Percentiles rank a stretch among this genome's conserved stretches.
Conservation (phyloP, 2,113 vertebrate genomes). For the Chelonoidis abingdonii region DNA sequence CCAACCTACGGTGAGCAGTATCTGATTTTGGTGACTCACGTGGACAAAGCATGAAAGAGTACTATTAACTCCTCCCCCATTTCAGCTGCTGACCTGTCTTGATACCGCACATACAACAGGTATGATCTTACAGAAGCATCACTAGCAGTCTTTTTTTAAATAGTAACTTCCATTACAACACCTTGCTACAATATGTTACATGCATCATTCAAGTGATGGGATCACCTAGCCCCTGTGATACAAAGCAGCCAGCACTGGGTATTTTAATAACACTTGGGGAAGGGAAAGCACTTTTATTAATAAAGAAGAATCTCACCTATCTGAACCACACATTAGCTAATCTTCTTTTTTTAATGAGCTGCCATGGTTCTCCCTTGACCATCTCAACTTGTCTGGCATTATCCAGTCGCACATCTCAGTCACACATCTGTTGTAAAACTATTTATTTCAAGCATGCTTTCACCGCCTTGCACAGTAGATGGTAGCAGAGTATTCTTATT, state of each 20-base stretch:
- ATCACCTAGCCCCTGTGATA: fast-evolving
- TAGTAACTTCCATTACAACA: fast-evolving
- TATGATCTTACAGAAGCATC: fast-evolving
- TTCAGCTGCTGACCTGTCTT: not conserved
- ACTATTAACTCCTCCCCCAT: not conserved
- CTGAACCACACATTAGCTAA: fast-evolving
- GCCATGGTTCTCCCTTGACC: fast-evolving
- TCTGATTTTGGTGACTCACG: not conserved
- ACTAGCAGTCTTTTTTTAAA: not conserved
- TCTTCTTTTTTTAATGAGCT: not conserved
- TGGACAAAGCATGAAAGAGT: not conserved
- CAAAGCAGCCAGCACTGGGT: not conserved
- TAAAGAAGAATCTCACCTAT: not conserved
- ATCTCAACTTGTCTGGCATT: fast-evolving
- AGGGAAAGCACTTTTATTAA: not conserved
- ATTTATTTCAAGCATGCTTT: not conserved
- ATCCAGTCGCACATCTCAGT: fast-evolving
- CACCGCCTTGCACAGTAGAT: not conserved
- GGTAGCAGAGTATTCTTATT: constrained; percentile 47
- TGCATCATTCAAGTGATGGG: too few relatives aligned
- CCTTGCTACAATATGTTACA: fast-evolving
- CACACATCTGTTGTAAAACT: fast-evolving
- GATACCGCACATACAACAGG: not conserved
- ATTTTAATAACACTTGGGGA: not conserved
- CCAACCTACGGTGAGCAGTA: fast-evolving